Conservation (phyloP, 2,888 invertebrate species). For the Drosophila antonietae region DNA sequence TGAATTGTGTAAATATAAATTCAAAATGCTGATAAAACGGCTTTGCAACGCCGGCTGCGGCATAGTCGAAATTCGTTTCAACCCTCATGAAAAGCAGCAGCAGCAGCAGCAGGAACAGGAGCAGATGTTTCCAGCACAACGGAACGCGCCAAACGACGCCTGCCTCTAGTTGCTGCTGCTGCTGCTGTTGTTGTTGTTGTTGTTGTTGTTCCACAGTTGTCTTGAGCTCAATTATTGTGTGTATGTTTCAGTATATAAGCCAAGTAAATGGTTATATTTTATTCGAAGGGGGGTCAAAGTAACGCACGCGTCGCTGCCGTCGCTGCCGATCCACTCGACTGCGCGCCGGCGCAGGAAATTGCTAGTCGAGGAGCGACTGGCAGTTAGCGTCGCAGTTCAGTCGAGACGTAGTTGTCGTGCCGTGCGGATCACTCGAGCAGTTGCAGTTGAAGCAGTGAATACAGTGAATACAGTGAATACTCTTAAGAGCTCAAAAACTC, state of each 20-base stretch:
- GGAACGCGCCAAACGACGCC: conserved; percentile 82
- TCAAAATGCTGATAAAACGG: conserved; percentile 72
- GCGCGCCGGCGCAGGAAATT: conserved; percentile 75
- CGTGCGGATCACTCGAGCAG: conserved; percentile 46
- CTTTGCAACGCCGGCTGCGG: conserved; percentile 67
- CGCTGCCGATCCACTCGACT: conserved; percentile 70
- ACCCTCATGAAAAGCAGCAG: conserved; percentile 56
- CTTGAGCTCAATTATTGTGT: conserved; percentile 64
- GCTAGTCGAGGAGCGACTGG: conserved; percentile 63
- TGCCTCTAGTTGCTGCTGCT: conserved; percentile 36
- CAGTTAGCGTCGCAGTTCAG: conserved; percentile 58
- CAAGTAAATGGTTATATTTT: conserved; percentile 48
- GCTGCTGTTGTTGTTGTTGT: conserved; percentile 10
- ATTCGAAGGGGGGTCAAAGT: conserved; percentile 39
- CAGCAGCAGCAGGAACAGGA: conserved; percentile 59
- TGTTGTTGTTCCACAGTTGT: conserved; percentile 55
- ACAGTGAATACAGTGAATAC: conserved; percentile 21
- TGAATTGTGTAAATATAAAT: conserved; percentile 71
- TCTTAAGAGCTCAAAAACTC: background rate
- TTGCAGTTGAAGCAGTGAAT: conserved; percentile 15
- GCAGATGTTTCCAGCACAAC: conserved; percentile 82
- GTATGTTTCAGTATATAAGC: conserved; percentile 35
- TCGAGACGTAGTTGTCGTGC: conserved; percentile 64
- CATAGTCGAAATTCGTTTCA: conserved; percentile 63
- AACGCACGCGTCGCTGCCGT: conserved; percentile 48